Evolutionary conservation across 1,140 invertebrate genomes (phyloP).

Genomic region (Aradophagus sp.): DNA sequence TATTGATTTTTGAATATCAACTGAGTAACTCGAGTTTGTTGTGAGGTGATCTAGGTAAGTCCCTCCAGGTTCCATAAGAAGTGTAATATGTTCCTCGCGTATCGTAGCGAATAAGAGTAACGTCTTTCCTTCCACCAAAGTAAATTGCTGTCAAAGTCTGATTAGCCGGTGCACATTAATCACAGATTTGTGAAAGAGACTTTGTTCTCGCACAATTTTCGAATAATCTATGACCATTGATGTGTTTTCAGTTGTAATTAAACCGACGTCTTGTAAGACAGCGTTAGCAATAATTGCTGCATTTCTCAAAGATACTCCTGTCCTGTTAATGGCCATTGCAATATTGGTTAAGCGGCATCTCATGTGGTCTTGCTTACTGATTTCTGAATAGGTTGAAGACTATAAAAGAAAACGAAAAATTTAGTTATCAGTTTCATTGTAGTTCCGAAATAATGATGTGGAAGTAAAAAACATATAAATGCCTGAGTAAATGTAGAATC

Average conservation of each 20-base stretch:
- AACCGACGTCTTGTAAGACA: slow-evolving; percentile 1
- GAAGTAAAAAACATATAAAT: no score
- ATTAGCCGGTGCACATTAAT: background rate
- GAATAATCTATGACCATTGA: slow-evolving; percentile 11
- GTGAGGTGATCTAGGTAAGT: background rate
- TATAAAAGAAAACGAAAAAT: no score
- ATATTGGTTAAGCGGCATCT: slow-evolving; percentile 2
- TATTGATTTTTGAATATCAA: background rate
- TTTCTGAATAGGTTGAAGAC: no score
- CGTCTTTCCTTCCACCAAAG: slow-evolving; percentile 21
- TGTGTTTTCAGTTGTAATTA: slow-evolving; percentile 4
- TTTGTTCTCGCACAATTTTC: slow-evolving; percentile 10
- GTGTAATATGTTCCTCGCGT: slow-evolving; percentile 2
- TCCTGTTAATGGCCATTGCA: slow-evolving; percentile 12
- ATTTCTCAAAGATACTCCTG: slow-evolving; percentile 2
- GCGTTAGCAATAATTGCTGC: slow-evolving; percentile 18
- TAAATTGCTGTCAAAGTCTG: slow-evolving; percentile 6
- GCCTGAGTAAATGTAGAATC: no score
- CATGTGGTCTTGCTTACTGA: background rate
- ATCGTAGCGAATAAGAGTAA: background rate
- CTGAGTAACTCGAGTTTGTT: background rate
- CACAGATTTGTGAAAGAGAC: background rate
- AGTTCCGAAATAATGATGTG: no score
- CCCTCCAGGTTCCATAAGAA: slow-evolving; percentile 4
- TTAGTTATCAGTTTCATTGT: no score